Evolutionary conservation across 2,888 invertebrate genomes (phyloP), one percentile per base, ranked within the genome.

Genomic region (Meandrusa payeni): DNA sequence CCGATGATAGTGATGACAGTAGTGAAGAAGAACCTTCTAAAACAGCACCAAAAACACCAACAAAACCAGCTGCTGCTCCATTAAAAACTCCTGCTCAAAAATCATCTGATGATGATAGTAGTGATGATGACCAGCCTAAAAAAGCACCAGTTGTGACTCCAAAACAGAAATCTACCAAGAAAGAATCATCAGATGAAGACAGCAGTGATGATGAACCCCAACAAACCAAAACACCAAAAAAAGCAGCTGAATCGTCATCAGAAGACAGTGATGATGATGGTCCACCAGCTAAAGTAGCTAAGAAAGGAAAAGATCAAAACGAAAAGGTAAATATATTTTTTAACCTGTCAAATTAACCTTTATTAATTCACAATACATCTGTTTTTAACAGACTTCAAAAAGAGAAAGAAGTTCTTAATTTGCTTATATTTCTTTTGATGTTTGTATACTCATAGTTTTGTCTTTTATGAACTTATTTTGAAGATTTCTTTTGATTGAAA

Each of bases 11-110:
- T 55, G 70, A 67, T 15, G 76, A 72, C 12, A 69, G 66, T 38
- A 64, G 69, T 48, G 69, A 71, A 28, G 73, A 73, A 34, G 69
- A 72, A 19, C 67, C 71, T 38, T 58, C 67, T 11, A 75, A 76
- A 51, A 33, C 51, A 7, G 43, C 37, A 4, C 50, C 52, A 26
- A 66, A 70, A 52, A 41, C 52, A 22, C 43, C 52, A 13, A 52
- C 45, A 11, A 71, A 64, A 54, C 46, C 54, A 27, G 50, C 57
- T 28, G 36, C 42, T 1, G 47, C 45, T 20, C 27, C 50, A 64
- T 29, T 50, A 23, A 62, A 62, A 28, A 64, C 64, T 51, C 61
- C 63, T 48, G 62, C 71, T 36, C 19, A 37, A 26, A 31, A 43
- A 11, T 75, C 76, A 12, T 75, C 76, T 20, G 67, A 63, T 41